Base-by-base conservation (phyloP, 2,888 invertebrate genomes). In the Oscheius sp. region DNA sequence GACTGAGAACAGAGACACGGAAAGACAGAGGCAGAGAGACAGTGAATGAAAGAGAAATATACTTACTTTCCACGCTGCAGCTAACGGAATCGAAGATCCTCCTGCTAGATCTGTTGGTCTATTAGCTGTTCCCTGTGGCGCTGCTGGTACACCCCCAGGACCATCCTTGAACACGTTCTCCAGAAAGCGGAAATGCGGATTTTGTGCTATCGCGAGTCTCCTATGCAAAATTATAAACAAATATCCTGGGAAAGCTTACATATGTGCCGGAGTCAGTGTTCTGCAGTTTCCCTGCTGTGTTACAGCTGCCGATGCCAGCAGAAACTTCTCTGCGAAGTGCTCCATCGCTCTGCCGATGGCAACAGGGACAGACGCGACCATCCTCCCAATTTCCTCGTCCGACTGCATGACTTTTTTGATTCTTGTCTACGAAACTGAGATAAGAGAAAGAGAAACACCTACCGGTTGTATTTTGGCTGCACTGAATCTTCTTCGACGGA, bases 371-470 rank as follows among this genome's bases (percentile, higher is more conserved):
- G 97, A 96, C 90, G 97, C 96, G 79, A 98, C 97, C 82, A 99
- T 97, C 93, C 98, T 96, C 85, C 99, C 99, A 89, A 99, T 96
- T 91, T 99, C 98, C 90, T 99, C 98, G 90, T 99, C 99, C 83
- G 95, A 96, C 92, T 99, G 98, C 98, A 99, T 99, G 84, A 99
- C 99, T 92, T 98, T 99, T 92, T 99, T 99, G 88, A 99, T 97
- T 89, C 99, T 93, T 5, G 88, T 88, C 86, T 86, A 71, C 33
- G 82, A 78, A 57, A 62, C 13, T 7, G 9, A 48, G 21, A 33
- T 37, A 50, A 47, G 2, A 60, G 13, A 13, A 47, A 71, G 70
- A 32, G 32, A n/a, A 42, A 37, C 58, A 59, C 74, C 60, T 68
- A 87, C 86, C 73, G 88, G 88, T 73, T 88, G 88, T 57, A 88